phyloP scores from a whole-genome alignment of 1,140 invertebrate species.

The Olivierus martensii region DNA sequence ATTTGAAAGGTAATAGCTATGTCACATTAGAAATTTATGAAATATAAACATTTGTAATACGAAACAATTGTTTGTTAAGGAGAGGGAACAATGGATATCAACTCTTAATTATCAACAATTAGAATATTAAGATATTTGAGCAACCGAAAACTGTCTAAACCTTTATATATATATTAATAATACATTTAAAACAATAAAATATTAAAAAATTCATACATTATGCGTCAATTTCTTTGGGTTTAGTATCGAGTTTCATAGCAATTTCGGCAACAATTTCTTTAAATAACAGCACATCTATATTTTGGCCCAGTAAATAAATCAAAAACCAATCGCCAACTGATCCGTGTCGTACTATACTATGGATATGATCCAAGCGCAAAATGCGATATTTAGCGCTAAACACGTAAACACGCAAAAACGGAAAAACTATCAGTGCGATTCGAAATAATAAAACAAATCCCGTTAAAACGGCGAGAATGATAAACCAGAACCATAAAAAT shows the following conservation, averaged over 20 bases:
- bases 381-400: conserved; percentile 1
- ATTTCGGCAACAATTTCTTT: conserved; percentile 80
- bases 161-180: too few relatives aligned
- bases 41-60: too few relatives aligned
- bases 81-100: too few relatives aligned
- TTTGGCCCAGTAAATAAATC: conserved; percentile 82
- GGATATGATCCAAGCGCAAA: conserved; percentile 3
- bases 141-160: too few relatives aligned
- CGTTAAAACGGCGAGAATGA: conserved; percentile 22
- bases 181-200: too few relatives aligned
- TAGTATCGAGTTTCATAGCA: conserved; percentile 50
- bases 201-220: conserved; percentile 36
- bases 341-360: conserved; percentile 34
- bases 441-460: conserved; percentile 15
- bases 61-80: too few relatives aligned
- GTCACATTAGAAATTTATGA: too few relatives aligned
- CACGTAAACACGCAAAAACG: conserved; percentile 4
- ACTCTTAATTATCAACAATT: too few relatives aligned
- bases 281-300: conserved; percentile 87
- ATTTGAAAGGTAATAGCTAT: too few relatives aligned
- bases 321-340: conserved; percentile 73
- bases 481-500: conserved; percentile 27
- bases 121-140: too few relatives aligned
- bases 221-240: conserved; percentile 34
- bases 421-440: conserved; percentile 9